Evolutionary conservation across 1,140 invertebrate species (phyloP), one percentile per base, ranked within the genome.

Genomic region (Drosophila pseudoobscura): DNA sequence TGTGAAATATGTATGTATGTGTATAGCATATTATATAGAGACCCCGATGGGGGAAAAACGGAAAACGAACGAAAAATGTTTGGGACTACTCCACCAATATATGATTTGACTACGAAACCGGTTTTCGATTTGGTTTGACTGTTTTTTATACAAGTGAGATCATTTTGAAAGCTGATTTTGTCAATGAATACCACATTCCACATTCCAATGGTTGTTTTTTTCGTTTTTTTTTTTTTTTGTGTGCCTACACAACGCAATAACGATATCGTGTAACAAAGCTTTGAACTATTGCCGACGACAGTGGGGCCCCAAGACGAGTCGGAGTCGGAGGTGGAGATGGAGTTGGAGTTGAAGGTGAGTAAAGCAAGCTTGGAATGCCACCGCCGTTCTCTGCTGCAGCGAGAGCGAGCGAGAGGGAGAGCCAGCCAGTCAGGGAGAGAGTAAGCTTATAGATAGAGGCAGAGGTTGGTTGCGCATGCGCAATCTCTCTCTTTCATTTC

Each of bases 111-210:
- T 88, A 91, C 91, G 87, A 91, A 91, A 91, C 91, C 91, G 91
- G 91, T 92, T 92, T 92, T 92, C 91, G 91, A 92, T 91, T 92
- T 92, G 91, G 79, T 91, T 91, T 91, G 85, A 91, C 90, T 91
- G 90, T 90, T 82, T 87, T 85, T 90, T 74, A 89, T 72, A 87
- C 79, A 91, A 92, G 91, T 92, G 91, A 92, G 91, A 92, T 92
- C 91, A 92, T 92, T 92, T 92, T 92, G 91, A 92, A 92, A 92
- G 91, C 91, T 92, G 91, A 91, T 92, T 92, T 91, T 92, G 91
- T 91, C 90, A 91, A 91, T 91, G 90, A 91, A 91, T 91, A 82
- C 85, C 80, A 89, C 85, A 89, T 80, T 89, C 83, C 71, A 88
- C 83, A 87, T 87, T 82, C 83, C 83, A 63, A 82, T 79, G 71